Evolutionary conservation across 1,140 invertebrate species (phyloP).

Genomic region (Episyrphus balteatus): DNA sequence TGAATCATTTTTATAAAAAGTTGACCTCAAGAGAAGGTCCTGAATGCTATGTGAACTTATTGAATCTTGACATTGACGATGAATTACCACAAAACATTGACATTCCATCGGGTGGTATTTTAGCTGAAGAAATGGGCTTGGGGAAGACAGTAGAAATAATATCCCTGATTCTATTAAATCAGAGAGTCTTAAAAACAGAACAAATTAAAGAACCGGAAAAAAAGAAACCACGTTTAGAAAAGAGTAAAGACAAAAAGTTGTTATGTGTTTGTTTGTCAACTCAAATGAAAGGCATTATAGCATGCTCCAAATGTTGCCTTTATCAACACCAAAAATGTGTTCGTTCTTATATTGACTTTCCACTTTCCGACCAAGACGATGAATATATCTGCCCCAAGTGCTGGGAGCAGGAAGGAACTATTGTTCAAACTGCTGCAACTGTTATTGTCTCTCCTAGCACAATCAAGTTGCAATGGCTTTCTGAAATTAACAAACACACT

Average conservation of each 20-base stretch:
- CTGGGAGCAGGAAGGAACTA: constrained; percentile 9
- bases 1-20: constrained; percentile 12
- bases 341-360: not conserved
- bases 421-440: constrained; percentile 43
- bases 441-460: constrained; percentile 62
- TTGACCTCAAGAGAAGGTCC: constrained; percentile 10
- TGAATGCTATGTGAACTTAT: constrained; percentile 40
- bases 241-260: constrained; percentile 6
- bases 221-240: constrained; percentile 9
- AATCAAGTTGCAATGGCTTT: constrained; percentile 60
- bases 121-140: constrained; percentile 77
- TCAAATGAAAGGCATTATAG: not conserved
- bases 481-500: constrained; percentile 61
- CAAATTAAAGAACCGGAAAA: not conserved
- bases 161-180: constrained; percentile 52
- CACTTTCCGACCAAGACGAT: not conserved
- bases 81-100: constrained; percentile 25
- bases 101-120: constrained; percentile 55
- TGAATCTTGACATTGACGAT: constrained; percentile 34
- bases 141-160: constrained; percentile 74
- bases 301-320: constrained; percentile 15
- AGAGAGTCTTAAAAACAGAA: constrained; percentile 11
- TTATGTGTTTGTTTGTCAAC: constrained; percentile 17
- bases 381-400: too few relatives aligned
- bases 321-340: constrained; percentile 25